phyloP scores from a whole-genome alignment of 2,888 invertebrate genomes.

The Dasypolia templi region DNA sequence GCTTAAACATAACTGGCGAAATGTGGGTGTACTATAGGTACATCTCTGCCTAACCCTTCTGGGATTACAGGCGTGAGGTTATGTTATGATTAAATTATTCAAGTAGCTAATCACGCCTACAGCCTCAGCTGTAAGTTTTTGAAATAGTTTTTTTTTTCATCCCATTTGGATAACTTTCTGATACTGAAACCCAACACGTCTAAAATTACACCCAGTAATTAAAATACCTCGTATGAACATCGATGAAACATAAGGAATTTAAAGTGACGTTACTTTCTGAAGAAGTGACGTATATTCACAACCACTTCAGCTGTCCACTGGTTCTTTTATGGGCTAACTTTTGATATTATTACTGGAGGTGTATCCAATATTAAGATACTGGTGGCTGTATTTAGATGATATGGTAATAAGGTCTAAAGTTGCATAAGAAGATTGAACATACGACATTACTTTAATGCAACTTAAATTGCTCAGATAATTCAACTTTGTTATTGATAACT shows the following conservation, averaged over 20 bases:
- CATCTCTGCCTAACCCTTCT: too few species aligned
- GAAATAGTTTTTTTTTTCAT: background rate
- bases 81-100: background rate
- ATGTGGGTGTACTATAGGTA: too few species aligned
- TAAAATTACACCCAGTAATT: background rate
- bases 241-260: background rate
- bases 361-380: slow-evolving; percentile 14
- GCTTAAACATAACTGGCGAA: too few species aligned
- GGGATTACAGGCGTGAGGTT: too few species aligned
- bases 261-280: slow-evolving; percentile 6
- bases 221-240: background rate
- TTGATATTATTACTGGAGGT: background rate
- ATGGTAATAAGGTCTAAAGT: slow-evolving; percentile 64
- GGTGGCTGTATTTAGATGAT: slow-evolving; percentile 19
- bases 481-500: slow-evolving; percentile 20
- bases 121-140: too few species aligned
- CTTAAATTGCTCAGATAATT: background rate
- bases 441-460: background rate
- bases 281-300: slow-evolving; percentile 8
- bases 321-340: background rate
- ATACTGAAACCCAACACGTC: background rate
- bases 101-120: background rate
- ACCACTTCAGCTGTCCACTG: background rate
- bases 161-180: background rate
- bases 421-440: slow-evolving; percentile 10